Evolutionary conservation across 2,888 invertebrate genomes (phyloP).

Genomic region (Eupithecia tripunctaria): DNA sequence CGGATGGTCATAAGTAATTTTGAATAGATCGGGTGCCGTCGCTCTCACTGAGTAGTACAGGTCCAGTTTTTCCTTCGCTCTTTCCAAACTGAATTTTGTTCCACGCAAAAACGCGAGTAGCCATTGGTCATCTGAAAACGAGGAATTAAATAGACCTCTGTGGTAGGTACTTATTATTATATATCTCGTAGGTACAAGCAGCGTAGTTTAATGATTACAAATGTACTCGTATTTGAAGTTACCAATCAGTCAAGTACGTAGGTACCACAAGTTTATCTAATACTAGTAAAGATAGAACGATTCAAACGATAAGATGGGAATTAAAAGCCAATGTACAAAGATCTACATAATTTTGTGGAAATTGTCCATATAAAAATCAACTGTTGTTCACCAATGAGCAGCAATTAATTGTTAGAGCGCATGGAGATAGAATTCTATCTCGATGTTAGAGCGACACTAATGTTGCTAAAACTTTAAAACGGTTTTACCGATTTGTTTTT

Average conservation of each 20-base stretch:
- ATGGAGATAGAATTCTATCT: too few relatives aligned
- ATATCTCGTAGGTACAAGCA: background rate
- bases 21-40: conserved; percentile 80
- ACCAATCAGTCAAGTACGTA: background rate
- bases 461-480: too few relatives aligned
- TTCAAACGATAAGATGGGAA: background rate
- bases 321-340: background rate
- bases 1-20: conserved; percentile 53
- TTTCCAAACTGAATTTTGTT: conserved; percentile 86
- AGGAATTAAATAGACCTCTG: background rate
- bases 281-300: background rate
- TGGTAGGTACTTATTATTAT: conserved; percentile 3
- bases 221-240: background rate
- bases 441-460: too few relatives aligned
- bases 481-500: too few relatives aligned
- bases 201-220: background rate
- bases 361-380: too few relatives aligned
- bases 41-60: conserved; percentile 82
- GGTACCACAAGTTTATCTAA: background rate
- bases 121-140: conserved; percentile 85
- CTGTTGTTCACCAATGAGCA: too few relatives aligned
- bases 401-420: too few relatives aligned
- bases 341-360: background rate
- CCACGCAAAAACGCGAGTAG: conserved; percentile 86
- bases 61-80: conserved; percentile 86